Evolutionary conservation across 2,113 vertebrate genomes (phyloP).

Genomic region (Dryoscopus gambensis): DNA sequence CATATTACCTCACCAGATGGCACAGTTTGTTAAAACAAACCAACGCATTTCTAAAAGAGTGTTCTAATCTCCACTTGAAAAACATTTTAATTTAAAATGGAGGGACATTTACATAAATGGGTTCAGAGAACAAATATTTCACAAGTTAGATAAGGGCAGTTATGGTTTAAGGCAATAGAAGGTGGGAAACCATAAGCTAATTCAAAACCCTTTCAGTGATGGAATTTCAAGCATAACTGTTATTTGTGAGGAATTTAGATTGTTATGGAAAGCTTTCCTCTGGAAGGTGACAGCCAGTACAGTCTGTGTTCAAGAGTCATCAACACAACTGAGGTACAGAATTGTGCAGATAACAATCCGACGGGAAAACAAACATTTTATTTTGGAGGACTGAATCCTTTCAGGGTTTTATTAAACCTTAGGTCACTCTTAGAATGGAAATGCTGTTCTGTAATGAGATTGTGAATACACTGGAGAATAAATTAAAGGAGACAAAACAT

Average conservation of each 20-base stretch:
- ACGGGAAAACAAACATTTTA: not conserved
- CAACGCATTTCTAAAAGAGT: not conserved
- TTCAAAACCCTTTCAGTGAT: not conserved
- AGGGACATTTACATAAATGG: not conserved
- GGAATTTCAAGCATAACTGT: not conserved
- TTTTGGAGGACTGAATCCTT: not conserved
- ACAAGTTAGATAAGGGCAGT: not conserved
- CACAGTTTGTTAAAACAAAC: constrained; percentile 24
- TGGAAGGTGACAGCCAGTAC: not conserved
- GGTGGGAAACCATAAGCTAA: not conserved
- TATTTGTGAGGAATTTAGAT: not conserved
- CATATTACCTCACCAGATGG: constrained; percentile 5
- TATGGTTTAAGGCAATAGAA: not conserved
- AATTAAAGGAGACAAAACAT: not conserved
- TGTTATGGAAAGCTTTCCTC: not conserved
- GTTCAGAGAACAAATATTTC: not conserved
- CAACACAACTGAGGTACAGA: not conserved
- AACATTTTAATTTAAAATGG: not conserved
- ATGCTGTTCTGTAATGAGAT: not conserved
- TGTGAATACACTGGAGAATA: not conserved
- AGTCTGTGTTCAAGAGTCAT: not conserved
- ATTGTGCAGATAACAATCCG: not conserved
- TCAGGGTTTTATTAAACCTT: not conserved
- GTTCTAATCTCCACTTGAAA: constrained; percentile 2
- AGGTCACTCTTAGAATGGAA: not conserved